phyloP scores from a whole-genome alignment of 2,888 invertebrate species.

The Parascotia fuliginaria region DNA sequence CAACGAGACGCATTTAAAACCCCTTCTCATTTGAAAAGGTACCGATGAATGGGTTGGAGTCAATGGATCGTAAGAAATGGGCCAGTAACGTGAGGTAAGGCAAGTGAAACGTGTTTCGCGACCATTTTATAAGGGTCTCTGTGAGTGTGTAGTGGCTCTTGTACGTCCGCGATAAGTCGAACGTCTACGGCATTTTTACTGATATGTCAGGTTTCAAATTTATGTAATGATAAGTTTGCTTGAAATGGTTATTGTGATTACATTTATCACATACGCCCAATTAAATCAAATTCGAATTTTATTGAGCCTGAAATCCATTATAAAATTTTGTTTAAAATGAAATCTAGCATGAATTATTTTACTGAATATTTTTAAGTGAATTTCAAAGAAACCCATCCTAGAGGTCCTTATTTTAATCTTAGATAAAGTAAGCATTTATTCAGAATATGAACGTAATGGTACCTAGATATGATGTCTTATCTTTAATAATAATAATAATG shows the following conservation, averaged over 20 bases:
- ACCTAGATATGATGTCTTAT: too few relatives aligned
- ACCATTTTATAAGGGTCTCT: constrained; percentile 61
- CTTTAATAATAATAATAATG: too few relatives aligned
- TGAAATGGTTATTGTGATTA: not conserved
- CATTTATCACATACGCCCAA: not conserved
- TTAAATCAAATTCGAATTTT: not conserved
- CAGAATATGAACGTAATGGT: not conserved
- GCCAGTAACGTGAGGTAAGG: constrained; percentile 73
- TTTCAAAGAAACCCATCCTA: not conserved
- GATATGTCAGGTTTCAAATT: constrained; percentile 22
- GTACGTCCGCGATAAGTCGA: constrained; percentile 39
- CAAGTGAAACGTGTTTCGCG: constrained; percentile 67
- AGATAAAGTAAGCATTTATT: not conserved
- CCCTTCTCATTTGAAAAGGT: constrained; percentile 78
- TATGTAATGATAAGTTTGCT: constrained; percentile 13
- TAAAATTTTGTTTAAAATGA: too few relatives aligned
- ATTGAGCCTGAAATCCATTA: not conserved
- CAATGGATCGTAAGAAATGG: constrained; percentile 84
- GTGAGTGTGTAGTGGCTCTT: constrained; percentile 46
- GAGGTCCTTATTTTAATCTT: not conserved
- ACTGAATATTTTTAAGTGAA: not conserved
- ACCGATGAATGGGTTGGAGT: constrained; percentile 78
- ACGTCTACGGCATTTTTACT: constrained; percentile 27
- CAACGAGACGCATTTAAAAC: constrained; percentile 71
- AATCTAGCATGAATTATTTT: too few relatives aligned